These are phyloP conservation scores for Ylistrum balloti DNA, from an alignment of 1,140 invertebrate genomes.

Conservation along the genomic window DNA sequence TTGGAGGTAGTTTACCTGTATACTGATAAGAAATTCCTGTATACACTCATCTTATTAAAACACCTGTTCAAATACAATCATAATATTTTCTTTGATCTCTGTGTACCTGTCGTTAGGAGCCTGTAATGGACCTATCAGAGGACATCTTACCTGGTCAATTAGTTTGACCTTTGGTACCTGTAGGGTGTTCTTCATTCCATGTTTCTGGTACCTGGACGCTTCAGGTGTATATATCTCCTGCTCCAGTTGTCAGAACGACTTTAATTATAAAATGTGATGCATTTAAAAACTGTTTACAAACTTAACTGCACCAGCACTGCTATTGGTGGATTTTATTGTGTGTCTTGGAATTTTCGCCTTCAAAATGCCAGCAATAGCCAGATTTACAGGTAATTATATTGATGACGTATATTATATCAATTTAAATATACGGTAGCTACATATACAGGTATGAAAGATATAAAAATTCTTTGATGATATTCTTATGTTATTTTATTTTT, in stretches of 20 bases:
- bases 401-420: too few relatives aligned
- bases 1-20: slow-evolving; percentile 24
- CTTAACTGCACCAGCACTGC: background rate
- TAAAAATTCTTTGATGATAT: too few relatives aligned
- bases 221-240: background rate
- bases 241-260: background rate
- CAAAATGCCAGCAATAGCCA: background rate
- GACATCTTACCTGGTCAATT: background rate
- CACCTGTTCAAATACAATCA: slow-evolving; percentile 38
- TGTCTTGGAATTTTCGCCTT: background rate
- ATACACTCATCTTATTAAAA: slow-evolving; percentile 23
- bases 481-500: too few relatives aligned
- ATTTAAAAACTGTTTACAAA: background rate
- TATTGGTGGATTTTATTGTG: background rate
- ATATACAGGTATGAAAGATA: too few relatives aligned
- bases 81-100: slow-evolving; percentile 22
- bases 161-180: background rate
- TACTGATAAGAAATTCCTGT: background rate
- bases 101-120: background rate
- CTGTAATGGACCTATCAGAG: background rate
- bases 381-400: background rate
- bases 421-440: too few relatives aligned
- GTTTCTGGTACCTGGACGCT: background rate
- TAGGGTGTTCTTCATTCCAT: background rate
- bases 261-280: background rate